Evolutionary conservation across 2,113 vertebrate genomes (phyloP), one percentile per base, ranked within the genome.

Genomic region (Strix aluco): DNA sequence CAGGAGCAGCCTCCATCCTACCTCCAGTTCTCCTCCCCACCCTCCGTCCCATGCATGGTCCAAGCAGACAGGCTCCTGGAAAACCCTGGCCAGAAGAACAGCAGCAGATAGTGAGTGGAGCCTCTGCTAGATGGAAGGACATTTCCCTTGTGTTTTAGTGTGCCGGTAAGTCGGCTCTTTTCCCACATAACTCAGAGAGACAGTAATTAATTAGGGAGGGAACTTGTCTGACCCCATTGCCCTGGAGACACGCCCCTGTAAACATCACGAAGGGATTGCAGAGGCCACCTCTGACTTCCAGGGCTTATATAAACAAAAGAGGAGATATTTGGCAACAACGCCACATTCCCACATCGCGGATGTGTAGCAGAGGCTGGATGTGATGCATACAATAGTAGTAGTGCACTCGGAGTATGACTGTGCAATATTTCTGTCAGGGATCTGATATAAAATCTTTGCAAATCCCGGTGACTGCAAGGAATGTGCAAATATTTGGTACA

Each of bases 161-260:
- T 38, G 69, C 73, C 1, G 13, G 83, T 71, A 92, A 84, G 94
- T 92, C 73, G 4, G 14, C 15, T 90, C 58, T 87, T 96, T 97
- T 97, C 97, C 95, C 97, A 97, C 96, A 92, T 95, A 96, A 95
- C 91, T 97, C 89, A 82, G 62, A 83, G n/a, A 80, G 74, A 91
- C 81, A 83, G 87, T 29, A 95, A 97, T 95, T 95, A 96, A 94
- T 95, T 85, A 81, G 74, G 87, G 89, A 92, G 87, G 89, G 95
- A 96, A 63, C 95, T 94, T 9, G 81, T 81, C 91, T 93, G 92
- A 96, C 93, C 94, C 84, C 81, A 44, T 0, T 70, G 79, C 95
- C 89, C 84, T 88, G 63, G 75, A 95, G 94, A 88, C 88, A 93
- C 57, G 29, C 89, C 91, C 94, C 89, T 91, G 74, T 89, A 95